A percentile compares a stretch with the other conserved stretches of the same genome.
These are phyloP conservation scores for Masticophis lateralis DNA, from an alignment of 2,797 vertebrate genomes.

Conservation along the genomic window DNA sequence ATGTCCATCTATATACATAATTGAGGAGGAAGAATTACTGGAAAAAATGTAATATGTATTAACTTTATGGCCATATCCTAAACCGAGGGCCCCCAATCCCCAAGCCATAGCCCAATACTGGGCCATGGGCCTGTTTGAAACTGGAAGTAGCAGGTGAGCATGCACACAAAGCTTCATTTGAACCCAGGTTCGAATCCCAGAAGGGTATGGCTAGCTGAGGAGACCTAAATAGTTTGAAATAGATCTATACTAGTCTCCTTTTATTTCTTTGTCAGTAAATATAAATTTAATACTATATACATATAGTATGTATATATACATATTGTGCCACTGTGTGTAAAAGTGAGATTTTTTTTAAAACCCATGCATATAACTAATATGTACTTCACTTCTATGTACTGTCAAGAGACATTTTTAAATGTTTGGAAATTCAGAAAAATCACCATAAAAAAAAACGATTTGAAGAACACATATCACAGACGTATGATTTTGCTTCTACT, in stretches of 20 bases:
- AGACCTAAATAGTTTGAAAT: too few species aligned
- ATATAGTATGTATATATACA: too few species aligned
- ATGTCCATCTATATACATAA: background rate
- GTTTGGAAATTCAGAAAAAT: background rate
- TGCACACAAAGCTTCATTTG: background rate
- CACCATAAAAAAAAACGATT: background rate
- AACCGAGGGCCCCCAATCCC: rapidly evolving
- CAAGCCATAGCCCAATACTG: background rate
- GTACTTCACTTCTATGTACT: background rate
- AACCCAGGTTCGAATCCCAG: too few species aligned
- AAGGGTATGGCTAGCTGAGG: too few species aligned
- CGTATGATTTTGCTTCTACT: background rate
- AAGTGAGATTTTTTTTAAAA: too few species aligned
- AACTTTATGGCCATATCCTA: background rate
- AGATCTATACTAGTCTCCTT: too few species aligned
- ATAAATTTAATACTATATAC: too few species aligned
- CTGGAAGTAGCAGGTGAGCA: background rate
- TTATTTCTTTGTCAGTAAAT: too few species aligned
- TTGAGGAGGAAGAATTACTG: background rate
- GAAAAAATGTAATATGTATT: background rate
- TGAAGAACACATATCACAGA: background rate
- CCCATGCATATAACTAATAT: too few species aligned
- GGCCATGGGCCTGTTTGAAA: background rate
- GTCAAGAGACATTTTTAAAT: background rate
- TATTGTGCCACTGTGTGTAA: too few species aligned